phyloP scores from a whole-genome alignment of 1,140 invertebrate genomes.

The Drosophila nannoptera region DNA sequence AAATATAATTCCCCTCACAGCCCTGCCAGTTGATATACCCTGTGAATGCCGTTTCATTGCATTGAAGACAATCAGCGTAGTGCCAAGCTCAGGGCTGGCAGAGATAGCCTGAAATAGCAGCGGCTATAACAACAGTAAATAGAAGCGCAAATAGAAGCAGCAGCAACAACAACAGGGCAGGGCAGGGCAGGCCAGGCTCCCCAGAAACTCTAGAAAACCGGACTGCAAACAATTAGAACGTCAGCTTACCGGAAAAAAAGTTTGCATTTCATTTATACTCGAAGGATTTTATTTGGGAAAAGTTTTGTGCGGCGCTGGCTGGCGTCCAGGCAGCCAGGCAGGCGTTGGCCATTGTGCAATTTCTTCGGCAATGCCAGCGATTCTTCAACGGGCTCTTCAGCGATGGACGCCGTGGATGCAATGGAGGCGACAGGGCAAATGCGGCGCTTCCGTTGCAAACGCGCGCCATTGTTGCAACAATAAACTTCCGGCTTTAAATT shows the following conservation, averaged over 20 bases:
- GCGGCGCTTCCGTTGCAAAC: conserved; percentile 49
- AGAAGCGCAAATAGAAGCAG: conserved; percentile 28
- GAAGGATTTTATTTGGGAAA: conserved; percentile 68
- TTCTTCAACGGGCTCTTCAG: conserved; percentile 29
- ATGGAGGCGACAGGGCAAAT: conserved; percentile 21
- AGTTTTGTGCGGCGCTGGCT: conserved; percentile 40
- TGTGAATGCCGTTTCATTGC: neutral
- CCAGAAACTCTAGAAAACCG: conserved; percentile 31
- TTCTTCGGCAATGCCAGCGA: conserved; percentile 36
- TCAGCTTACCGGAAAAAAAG: conserved; percentile 75
- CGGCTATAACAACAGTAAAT: conserved; percentile 13
- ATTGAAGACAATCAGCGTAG: conserved; percentile 30
- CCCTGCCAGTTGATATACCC: conserved; percentile 15
- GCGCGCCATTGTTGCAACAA: conserved; percentile 62
- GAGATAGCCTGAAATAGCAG: conserved; percentile 50
- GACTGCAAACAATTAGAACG: conserved; percentile 72
- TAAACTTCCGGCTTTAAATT: conserved; percentile 75
- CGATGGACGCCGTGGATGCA: neutral
- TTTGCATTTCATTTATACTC: conserved; percentile 75
- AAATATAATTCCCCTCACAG: no score
- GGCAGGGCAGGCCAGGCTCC: no score
- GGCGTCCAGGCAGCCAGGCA: neutral
- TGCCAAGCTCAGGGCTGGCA: conserved; percentile 37
- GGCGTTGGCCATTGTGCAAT: conserved; percentile 31
- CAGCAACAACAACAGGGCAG: conserved; percentile 5